A percentile compares a stretch with the other conserved stretches of the same genome.
Conservation (phyloP, 1,140 invertebrate species). For the Oscheius sp. region DNA sequence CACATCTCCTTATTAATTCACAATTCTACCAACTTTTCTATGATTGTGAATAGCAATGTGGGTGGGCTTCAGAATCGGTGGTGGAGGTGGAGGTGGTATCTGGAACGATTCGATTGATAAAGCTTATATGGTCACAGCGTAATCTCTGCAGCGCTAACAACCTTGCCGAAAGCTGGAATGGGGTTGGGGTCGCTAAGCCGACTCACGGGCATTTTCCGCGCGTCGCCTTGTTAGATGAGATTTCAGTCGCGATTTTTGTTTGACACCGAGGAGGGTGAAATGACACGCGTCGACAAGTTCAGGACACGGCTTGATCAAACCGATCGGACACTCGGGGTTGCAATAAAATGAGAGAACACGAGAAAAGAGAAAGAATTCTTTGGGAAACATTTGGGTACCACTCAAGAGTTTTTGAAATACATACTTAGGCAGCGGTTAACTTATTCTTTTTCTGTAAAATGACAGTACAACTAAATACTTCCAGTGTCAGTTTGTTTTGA, state of each 20-base stretch:
- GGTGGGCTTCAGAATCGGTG: constrained; percentile 23
- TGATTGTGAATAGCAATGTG: constrained; percentile 34
- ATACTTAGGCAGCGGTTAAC: no score
- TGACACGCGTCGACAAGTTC: no score
- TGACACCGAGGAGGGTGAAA: neutral
- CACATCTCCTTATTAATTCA: neutral
- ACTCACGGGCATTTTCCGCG: neutral
- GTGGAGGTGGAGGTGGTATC: constrained; percentile 27
- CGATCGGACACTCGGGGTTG: no score
- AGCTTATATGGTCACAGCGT: neutral
- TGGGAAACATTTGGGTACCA: no score
- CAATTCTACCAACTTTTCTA: constrained; percentile 23
- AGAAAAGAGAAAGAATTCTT: no score
- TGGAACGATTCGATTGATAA: neutral
- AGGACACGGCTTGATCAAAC: no score
- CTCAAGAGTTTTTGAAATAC: no score
- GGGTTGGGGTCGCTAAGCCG: neutral
- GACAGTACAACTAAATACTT: no score
- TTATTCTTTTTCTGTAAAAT: no score
- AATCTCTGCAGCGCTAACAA: neutral
- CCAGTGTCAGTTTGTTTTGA: neutral
- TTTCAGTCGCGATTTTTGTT: neutral
- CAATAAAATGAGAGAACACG: no score
- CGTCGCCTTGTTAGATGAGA: neutral
- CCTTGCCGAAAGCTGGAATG: neutral